Conservation (phyloP, 2,113 vertebrate genomes). For the Silurus asotus region DNA sequence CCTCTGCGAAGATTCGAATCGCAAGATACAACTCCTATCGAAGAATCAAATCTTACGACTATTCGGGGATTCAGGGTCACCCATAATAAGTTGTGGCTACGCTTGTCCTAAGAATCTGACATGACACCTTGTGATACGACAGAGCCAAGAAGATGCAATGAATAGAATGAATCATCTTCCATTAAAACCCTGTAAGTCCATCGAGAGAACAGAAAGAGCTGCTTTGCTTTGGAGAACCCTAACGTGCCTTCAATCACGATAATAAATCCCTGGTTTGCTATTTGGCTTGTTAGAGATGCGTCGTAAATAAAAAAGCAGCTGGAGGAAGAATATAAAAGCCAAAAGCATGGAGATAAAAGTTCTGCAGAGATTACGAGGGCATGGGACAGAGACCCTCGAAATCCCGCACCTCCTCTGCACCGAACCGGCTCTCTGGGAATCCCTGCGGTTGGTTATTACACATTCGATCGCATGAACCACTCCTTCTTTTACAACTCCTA, state of each 20-base stretch:
- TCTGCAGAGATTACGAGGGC: conserved; percentile 15
- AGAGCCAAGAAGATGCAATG: neutral
- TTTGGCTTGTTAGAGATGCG: conserved; percentile 31
- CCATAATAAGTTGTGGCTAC: too few relatives aligned
- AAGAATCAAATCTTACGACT: too few relatives aligned
- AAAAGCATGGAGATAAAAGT: conserved; percentile 47
- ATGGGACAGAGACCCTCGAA: conserved; percentile 30
- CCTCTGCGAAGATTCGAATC: too few relatives aligned
- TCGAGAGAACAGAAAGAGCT: neutral
- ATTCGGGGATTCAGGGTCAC: too few relatives aligned
- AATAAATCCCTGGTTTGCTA: conserved; percentile 30
- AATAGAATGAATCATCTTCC: neutral
- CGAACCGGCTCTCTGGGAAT: conserved; percentile 16
- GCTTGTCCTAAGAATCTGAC: neutral
- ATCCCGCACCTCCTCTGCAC: neutral
- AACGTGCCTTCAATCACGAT: conserved; percentile 33
- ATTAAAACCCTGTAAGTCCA: neutral
- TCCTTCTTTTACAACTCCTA: conserved; percentile 17
- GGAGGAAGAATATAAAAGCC: conserved; percentile 38
- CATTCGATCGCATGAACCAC: conserved; percentile 26
- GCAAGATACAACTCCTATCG: too few relatives aligned
- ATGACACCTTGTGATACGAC: neutral
- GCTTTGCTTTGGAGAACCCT: neutral
- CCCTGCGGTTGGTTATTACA: conserved; percentile 37
- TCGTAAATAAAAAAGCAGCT: conserved; percentile 37